A percentile compares a stretch with the other conserved stretches of the same genome.
These are phyloP conservation scores for Furcifer pardalis DNA, from an alignment of 2,797 vertebrate species.

Conservation along the genomic window DNA sequence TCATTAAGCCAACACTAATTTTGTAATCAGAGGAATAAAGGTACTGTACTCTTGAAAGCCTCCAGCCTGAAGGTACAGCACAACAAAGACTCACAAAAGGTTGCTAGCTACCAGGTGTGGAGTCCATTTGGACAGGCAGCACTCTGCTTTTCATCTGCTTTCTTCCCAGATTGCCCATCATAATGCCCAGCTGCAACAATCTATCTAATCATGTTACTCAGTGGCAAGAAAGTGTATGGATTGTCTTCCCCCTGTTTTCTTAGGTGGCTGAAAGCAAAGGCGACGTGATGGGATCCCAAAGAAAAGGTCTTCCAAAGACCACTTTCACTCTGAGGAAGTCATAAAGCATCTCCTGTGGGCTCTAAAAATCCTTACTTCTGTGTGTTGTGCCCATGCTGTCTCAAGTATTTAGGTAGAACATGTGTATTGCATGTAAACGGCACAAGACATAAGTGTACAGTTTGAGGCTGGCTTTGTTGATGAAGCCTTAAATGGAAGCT, in stretches of 20 bases:
- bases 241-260: slow-evolving; percentile 55
- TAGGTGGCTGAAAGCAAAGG: slow-evolving; percentile 45
- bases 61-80: slow-evolving; percentile 50
- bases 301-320: background rate
- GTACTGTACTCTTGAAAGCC: slow-evolving; percentile 72
- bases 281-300: slow-evolving; percentile 43
- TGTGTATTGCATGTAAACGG: background rate
- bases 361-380: background rate
- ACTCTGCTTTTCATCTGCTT: slow-evolving; percentile 53
- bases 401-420: too few species aligned
- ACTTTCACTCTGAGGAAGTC: slow-evolving; percentile 18
- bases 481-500: background rate
- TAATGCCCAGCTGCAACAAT: slow-evolving; percentile 27
- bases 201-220: slow-evolving; percentile 65
- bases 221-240: slow-evolving; percentile 45
- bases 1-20: slow-evolving; percentile 93
- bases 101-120: slow-evolving; percentile 67
- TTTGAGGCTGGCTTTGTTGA: background rate
- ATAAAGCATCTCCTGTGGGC: slow-evolving; percentile 6
- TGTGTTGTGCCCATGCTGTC: too few species aligned
- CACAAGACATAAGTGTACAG: background rate
- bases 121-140: slow-evolving; percentile 52
- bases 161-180: slow-evolving; percentile 48
- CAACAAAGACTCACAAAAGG: slow-evolving; percentile 72
- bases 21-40: slow-evolving; percentile 86